Evolutionary conservation across 2,888 invertebrate genomes (phyloP), one percentile per base, ranked within the genome.

Genomic region (Cheilosia urbana): DNA sequence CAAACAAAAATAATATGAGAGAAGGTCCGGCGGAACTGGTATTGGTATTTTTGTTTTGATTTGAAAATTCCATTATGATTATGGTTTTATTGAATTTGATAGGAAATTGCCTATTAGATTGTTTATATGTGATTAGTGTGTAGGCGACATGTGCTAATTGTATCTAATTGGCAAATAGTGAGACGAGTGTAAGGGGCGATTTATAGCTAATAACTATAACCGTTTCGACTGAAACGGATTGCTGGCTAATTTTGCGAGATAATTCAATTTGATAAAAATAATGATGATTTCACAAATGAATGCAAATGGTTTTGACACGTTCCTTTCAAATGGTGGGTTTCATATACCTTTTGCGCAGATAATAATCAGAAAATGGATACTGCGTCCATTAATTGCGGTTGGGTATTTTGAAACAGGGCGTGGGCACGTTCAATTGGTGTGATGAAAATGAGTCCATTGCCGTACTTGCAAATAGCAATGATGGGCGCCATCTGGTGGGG

Each of bases 31-130:
- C 49, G 69, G 51, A 75, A 69, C 40, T 34, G 27, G 47, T 65
- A 42, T 37, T n/a, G 19, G 24, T 27, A 53, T 19, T 24, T 47
- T 66, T 45, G 47, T 62, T 68, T 62, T 49, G 58, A 63, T 78
- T 78, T 69, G 42, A 58, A 63, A 71, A 73, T 57, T 78, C 62
- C 49, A 78, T 73, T 73, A 78, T 45, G 62, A 68, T 73, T 73
- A 72, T 60, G 73, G 73, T 65, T 79, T 71, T 79, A 84, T 84
- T 79, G 75, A 76, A 84, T 80, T 80, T 66, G 60, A 76, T 75
- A 40, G 9, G 58, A 79, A 75, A 75, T 69, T 58, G 51, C 37
- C 75, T 75, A 75, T 84, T 79, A 76, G 80, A 71, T 76, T 71
- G 79, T 65, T 75, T 79, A 51, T 24, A 24, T 15, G 13, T 24